A percentile compares a stretch with the other conserved stretches of the same genome.
Evolutionary conservation across 1,140 invertebrate genomes (phyloP).

Genomic region (Pseudomyrmex dendroicus): DNA sequence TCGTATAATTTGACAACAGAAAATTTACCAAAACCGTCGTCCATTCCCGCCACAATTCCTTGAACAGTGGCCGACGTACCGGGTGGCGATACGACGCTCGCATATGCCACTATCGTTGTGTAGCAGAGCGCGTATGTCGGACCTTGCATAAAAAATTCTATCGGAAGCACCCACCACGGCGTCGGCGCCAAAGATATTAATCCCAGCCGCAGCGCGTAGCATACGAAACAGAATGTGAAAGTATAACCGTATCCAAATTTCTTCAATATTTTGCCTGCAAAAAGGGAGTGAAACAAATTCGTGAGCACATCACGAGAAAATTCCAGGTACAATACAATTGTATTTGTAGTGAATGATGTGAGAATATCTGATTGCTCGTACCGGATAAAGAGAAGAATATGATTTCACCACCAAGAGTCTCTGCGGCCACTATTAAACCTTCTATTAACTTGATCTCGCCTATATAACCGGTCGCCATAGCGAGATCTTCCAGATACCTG

Average conservation of each 20-base stretch:
- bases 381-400: slow-evolving; percentile 88
- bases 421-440: slow-evolving; percentile 90
- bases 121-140: slow-evolving; percentile 92
- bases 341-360: neutral
- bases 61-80: slow-evolving; percentile 93
- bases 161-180: slow-evolving; percentile 90
- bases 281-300: neutral
- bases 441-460: slow-evolving; percentile 91
- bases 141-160: slow-evolving; percentile 91
- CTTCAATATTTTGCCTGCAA: slow-evolving; percentile 88
- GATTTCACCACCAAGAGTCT: slow-evolving; percentile 91
- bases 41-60: slow-evolving; percentile 92
- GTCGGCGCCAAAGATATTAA: slow-evolving; percentile 89
- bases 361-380: slow-evolving; percentile 50
- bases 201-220: slow-evolving; percentile 88
- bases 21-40: slow-evolving; percentile 90
- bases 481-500: slow-evolving; percentile 91
- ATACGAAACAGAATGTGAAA: slow-evolving; percentile 90
- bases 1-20: neutral
- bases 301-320: too few relatives aligned
- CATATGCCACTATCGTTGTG: slow-evolving; percentile 91
- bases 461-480: slow-evolving; percentile 86
- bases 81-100: slow-evolving; percentile 89
- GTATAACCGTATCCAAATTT: slow-evolving; percentile 90
- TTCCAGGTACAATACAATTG: too few relatives aligned